Evolutionary conservation across 2,113 vertebrate species (phyloP).

Genomic region (Loxodonta africana): DNA sequence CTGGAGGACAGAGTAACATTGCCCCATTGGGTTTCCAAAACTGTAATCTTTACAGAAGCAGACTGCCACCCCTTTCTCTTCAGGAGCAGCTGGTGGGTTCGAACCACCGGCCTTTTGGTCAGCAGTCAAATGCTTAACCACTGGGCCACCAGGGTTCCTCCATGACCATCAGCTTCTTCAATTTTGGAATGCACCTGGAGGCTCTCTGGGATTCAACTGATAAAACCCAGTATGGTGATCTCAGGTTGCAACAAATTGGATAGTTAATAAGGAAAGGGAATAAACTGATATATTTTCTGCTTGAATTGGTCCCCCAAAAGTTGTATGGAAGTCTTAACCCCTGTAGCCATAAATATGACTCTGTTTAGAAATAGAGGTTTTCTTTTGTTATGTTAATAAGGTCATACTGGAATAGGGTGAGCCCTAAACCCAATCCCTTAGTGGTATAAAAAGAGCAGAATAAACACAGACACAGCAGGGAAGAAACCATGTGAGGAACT

Average conservation of each 20-base stretch:
- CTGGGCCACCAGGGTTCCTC: neutral
- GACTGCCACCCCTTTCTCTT: too few relatives aligned
- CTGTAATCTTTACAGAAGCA: too few relatives aligned
- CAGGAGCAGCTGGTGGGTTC: too few relatives aligned
- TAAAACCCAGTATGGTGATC: constrained; percentile 50
- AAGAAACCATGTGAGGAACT: neutral
- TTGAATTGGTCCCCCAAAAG: neutral
- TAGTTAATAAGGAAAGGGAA: constrained; percentile 38
- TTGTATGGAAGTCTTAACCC: neutral
- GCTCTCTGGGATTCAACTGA: neutral
- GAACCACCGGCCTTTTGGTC: too few relatives aligned
- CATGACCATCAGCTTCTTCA: constrained; percentile 50
- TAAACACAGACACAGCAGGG: neutral
- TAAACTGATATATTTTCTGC: neutral
- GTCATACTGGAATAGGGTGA: neutral
- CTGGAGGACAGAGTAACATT: too few relatives aligned
- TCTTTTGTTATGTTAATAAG: neutral
- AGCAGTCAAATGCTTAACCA: too few relatives aligned
- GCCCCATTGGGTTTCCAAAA: too few relatives aligned
- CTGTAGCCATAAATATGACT: neutral
- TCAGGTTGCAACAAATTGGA: neutral
- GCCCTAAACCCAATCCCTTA: neutral
- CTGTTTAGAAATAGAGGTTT: neutral
- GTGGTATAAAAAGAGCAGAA: neutral
- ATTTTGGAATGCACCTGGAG: constrained; percentile 46